Base-by-base conservation (phyloP, 2,113 vertebrate species). In the Mastomys natalensis region DNA sequence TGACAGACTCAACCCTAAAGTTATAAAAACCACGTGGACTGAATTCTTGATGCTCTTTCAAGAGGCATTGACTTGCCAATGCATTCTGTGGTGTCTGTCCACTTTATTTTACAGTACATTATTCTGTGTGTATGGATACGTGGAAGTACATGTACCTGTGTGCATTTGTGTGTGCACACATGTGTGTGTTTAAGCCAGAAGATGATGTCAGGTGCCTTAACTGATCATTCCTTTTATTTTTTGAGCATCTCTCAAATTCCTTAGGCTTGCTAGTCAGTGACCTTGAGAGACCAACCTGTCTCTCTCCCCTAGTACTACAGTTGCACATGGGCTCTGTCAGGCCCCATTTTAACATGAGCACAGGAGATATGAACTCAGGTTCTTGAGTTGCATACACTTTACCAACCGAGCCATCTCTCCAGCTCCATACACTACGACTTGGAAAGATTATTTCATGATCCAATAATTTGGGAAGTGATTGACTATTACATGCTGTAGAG, bases 41-140 rank as follows among this genome's bases (percentile, higher is more conserved):
- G 62, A 53, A 87, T 55, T 55, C 17, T 62, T 48, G 37, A 60
- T n/a, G 84, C 87, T 92, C 88, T 97, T 89, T 8, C 40, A 53
- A 6, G 62, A 90, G 29, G 53, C 70, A 51, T 43, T 19, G 26
- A 29, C 64, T 29, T 84, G 55, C 40, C 15, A 55, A 45, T 78
- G 48, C 37, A 51, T 66, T 92, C 84, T 94, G 43, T 45, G 31
- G 29, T 81, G 10, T 64, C 70, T 48, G 60, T 66, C 37, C 60
- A 66, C 37, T 72, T 16, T 53, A 55, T 29, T 73, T 40, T 55
- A 73, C 7, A 55, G n/a, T 37, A 70, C 34, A 53, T 68, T 48
- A 66, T 85, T 86, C 19, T 68, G 58, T 45, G 58, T 40, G 62
- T 64, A 16, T 73, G n/a, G 19, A 73, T 13, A 48, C 24, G 1